Evolutionary conservation across 30 jellyfish, hydroid and myxozoan genomes (phyloP), one percentile per base, ranked within the genome.

Genomic region (Mastigias papua): DNA sequence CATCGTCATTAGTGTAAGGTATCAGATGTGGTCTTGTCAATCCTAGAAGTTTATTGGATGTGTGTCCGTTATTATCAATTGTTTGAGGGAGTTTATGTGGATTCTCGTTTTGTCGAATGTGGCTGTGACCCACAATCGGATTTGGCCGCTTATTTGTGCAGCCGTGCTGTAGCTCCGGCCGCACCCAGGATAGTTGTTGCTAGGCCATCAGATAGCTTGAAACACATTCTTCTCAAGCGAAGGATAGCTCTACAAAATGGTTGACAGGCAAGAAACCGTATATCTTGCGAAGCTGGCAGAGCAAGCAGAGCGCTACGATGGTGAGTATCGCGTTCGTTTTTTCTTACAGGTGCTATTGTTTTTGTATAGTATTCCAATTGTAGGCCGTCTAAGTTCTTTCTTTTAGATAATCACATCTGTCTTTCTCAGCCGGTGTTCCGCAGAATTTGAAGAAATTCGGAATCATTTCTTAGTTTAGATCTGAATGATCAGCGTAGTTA

Each of bases 261-360:
- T 90, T 37, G 98, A 88, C 46, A 82, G 89, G 42, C 91, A 84
- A 28, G 98, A 93, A 27, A 31, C 73, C 22, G 88, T 93, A 16
- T 88, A 81, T 71, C 78, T 82, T 42, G 98, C 98, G 22, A 95
- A 94, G 74, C 75, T 94, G 57, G 98, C 99, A 21, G 99, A 96
- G 74, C 99, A 92, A 83, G 98, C 98, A 29, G 99, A 92, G 63
- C 89, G 99, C 72, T 96, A 96, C 73, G 98, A 96, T 31, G 99
- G 98, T 94, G 62, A 82, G 96, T 51, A 25, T n/a, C 74, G 26
- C 42, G 1, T 63, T 26, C 74, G 34, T 63, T 63, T 0, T 63
- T 1, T 21, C 16, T 46, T 46, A n/a, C n/a, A n/a, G n/a, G 60
- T 46, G 8, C 60, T 6, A 8, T 46, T 8, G 60, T 46, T 46